A percentile compares a stretch with the other conserved stretches of the same genome.
Conservation (phyloP, 1,140 invertebrate species). For the Aphidius gifuensis region DNA sequence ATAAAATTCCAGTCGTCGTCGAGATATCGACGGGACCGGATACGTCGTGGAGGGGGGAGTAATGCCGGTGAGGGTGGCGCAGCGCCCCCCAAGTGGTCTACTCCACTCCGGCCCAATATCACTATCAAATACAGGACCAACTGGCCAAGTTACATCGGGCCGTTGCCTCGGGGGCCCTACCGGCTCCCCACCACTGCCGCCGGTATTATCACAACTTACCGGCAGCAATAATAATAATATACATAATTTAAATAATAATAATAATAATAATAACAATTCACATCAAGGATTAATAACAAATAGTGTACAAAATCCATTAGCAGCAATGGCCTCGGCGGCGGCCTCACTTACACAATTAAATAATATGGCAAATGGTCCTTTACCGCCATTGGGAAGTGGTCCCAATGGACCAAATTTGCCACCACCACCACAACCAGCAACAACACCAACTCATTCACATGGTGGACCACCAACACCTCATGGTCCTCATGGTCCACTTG, state of each 20-base stretch:
- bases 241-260: conserved; percentile 17
- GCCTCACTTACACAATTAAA: conserved; percentile 50
- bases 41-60: conserved; percentile 55
- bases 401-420: conserved; percentile 43
- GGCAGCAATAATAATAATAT: conserved; percentile 18
- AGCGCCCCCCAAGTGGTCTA: conserved; percentile 55
- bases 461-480: conserved; percentile 49
- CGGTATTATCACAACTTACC: conserved; percentile 31
- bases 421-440: conserved; percentile 48
- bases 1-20: conserved; percentile 7
- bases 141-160: conserved; percentile 34
- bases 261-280: conserved; percentile 7
- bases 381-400: conserved; percentile 45
- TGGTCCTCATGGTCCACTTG: conserved; percentile 22
- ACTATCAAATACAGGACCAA: conserved; percentile 39
- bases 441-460: conserved; percentile 44
- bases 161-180: conserved; percentile 51
- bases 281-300: conserved; percentile 20
- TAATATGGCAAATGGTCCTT: conserved; percentile 52
- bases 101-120: conserved; percentile 52
- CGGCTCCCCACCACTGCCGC: conserved; percentile 46
- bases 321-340: conserved; percentile 52
- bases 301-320: conserved; percentile 41
- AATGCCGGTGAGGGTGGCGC: conserved; percentile 56
- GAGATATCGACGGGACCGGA: conserved; percentile 37